A percentile compares a stretch with the other conserved stretches of the same genome.
Evolutionary conservation across 2,113 vertebrate genomes (phyloP).

Genomic region (Varanus salvator): DNA sequence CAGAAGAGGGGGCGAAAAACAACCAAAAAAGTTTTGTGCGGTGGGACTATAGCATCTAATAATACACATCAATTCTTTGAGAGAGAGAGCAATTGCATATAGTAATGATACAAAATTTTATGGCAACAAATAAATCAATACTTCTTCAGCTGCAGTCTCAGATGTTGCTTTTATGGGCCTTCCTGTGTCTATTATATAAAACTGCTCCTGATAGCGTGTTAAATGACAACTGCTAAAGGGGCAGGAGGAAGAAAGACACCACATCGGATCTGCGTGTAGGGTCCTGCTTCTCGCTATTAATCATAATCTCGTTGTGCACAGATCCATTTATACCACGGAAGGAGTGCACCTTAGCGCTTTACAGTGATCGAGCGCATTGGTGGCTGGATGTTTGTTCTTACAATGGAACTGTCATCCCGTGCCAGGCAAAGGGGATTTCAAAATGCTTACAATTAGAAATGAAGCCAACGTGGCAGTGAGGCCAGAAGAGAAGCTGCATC

Average conservation of each 20-base stretch:
- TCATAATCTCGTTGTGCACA: conserved; percentile 69
- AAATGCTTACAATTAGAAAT: conserved; percentile 44
- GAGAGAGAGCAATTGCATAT: conserved; percentile 80
- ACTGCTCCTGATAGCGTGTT: conserved; percentile 65
- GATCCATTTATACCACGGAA: conserved; percentile 76
- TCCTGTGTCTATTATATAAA: conserved; percentile 78
- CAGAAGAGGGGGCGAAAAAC: conserved; percentile 54
- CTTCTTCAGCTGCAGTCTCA: conserved; percentile 75
- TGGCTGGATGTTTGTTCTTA: conserved; percentile 70
- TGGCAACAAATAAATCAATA: conserved; percentile 85
- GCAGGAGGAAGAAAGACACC: conserved; percentile 54
- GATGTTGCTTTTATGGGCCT: conserved; percentile 81
- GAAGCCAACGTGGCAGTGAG: not conserved
- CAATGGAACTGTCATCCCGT: conserved; percentile 61
- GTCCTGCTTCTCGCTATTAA: conserved; percentile 68
- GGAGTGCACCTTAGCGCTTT: conserved; percentile 64
- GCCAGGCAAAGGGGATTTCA: conserved; percentile 57
- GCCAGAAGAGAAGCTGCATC: not conserved
- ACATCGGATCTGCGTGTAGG: conserved; percentile 28
- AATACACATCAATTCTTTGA: conserved; percentile 78
- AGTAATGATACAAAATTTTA: conserved; percentile 84
- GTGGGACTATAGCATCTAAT: conserved; percentile 66
- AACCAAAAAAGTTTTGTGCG: conserved; percentile 72
- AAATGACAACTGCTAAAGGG: conserved; percentile 75
- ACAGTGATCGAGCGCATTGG: conserved; percentile 63